Percentiles rank a stretch among this genome's conserved stretches.
Conservation (phyloP, 2,888 invertebrate species). For the Lomographa bimaculata region DNA sequence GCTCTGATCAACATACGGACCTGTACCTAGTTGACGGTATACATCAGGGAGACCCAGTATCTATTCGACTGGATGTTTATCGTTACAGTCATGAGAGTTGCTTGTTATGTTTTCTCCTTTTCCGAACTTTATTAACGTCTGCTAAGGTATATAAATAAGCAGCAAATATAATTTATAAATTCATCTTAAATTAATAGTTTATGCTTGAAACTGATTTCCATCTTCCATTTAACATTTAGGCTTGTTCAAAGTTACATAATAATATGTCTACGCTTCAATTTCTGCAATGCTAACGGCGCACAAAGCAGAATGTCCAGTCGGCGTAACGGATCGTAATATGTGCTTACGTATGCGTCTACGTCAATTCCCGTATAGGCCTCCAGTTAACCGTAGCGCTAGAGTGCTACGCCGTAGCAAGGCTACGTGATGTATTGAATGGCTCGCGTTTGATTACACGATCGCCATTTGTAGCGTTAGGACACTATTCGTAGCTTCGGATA, state of each 20-base stretch:
- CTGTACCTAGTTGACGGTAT: slow-evolving; percentile 24
- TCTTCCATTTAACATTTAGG: too few species aligned
- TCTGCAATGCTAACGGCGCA: slow-evolving; percentile 3
- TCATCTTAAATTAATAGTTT: too few species aligned
- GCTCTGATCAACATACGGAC: slow-evolving; percentile 45
- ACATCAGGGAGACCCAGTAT: background rate
- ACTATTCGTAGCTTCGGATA: slow-evolving; percentile 1
- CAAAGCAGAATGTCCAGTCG: slow-evolving; percentile 10
- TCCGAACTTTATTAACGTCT: too few species aligned
- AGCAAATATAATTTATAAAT: too few species aligned
- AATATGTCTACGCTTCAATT: slow-evolving; percentile 5
- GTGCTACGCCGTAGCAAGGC: slow-evolving; percentile 29
- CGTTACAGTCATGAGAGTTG: too few species aligned
- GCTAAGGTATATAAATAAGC: too few species aligned
- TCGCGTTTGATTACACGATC: slow-evolving; percentile 25
- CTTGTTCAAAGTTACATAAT: too few species aligned
- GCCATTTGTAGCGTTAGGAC: slow-evolving; percentile 8
- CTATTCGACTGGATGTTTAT: too few species aligned
- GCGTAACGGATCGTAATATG: slow-evolving; percentile 5
- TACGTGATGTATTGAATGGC: slow-evolving; percentile 32
- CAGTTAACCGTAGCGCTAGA: slow-evolving; percentile 24
- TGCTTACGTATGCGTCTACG: slow-evolving; percentile 29
- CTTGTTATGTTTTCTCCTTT: too few species aligned
- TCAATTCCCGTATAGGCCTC: slow-evolving; percentile 30
- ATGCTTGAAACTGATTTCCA: too few species aligned